These are phyloP conservation scores for Temnothorax longispinosus DNA, from an alignment of 1,140 invertebrate species.

Conservation along the genomic window DNA sequence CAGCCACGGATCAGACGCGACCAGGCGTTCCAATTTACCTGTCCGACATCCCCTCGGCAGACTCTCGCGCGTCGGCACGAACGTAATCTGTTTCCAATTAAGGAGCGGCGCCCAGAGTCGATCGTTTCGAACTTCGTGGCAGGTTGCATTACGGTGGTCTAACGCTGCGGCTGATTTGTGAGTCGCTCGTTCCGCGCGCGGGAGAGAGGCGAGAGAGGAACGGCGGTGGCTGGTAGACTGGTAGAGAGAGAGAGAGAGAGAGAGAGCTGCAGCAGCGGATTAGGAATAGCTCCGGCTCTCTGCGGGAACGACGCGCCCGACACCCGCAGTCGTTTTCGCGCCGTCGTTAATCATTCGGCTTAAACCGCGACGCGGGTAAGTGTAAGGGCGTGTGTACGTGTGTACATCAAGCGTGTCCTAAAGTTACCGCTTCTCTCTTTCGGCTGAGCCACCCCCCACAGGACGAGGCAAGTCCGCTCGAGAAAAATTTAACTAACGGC, in stretches of 20 bases:
- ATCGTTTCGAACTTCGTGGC: conserved; percentile 58
- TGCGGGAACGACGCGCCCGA: conserved; percentile 44
- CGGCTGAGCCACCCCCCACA: neutral
- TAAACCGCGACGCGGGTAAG: conserved; percentile 22
- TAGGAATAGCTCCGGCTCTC: conserved; percentile 53
- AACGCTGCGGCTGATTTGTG: conserved; percentile 64
- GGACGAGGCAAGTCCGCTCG: neutral
- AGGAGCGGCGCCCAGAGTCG: conserved; percentile 34
- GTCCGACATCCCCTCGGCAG: conserved; percentile 37
- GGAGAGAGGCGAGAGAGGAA: neutral
- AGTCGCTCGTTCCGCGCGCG: conserved; percentile 9
- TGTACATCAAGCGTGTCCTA: neutral
- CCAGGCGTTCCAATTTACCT: conserved; percentile 57
- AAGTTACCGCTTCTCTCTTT: conserved; percentile 14
- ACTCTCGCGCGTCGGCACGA: conserved; percentile 42
- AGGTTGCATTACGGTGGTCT: conserved; percentile 60
- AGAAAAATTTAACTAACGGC: neutral
- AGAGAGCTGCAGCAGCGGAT: conserved; percentile 37
- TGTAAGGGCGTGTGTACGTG: neutral
- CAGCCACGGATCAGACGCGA: conserved; percentile 41
- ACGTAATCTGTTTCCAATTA: conserved; percentile 68
- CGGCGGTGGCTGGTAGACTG: neutral
- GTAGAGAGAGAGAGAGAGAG: too few relatives aligned
- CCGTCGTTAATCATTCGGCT: conserved; percentile 60
- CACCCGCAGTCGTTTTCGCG: conserved; percentile 50